Percentiles rank a stretch among this genome's conserved stretches.
Conservation (phyloP, 2,113 vertebrate genomes). For the Cyanocitta stelleri region DNA sequence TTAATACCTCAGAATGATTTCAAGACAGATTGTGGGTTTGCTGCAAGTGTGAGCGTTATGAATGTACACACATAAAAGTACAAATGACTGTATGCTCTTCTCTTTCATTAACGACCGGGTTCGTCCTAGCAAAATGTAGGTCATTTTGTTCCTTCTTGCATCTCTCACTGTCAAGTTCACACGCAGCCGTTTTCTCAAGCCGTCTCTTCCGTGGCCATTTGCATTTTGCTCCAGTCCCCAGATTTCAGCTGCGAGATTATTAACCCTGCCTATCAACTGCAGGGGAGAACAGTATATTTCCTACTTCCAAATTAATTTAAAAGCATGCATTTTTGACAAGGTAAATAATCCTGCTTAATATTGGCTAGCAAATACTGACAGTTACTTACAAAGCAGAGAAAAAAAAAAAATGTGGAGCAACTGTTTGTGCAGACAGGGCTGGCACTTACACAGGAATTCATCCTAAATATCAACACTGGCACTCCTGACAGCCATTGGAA, state of each 20-base stretch:
- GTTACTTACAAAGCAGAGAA: background rate
- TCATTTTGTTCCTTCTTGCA: background rate
- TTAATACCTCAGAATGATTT: background rate
- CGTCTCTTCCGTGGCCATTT: background rate
- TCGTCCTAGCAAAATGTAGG: background rate
- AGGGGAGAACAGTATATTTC: background rate
- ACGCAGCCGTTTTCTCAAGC: background rate
- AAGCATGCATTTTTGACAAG: conserved; percentile 7
- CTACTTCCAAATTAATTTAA: background rate
- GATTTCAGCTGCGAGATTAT: background rate
- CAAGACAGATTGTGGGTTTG: background rate
- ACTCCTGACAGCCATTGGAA: background rate
- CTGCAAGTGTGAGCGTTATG: background rate
- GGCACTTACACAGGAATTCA: background rate
- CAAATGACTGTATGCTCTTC: background rate
- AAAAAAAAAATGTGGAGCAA: background rate
- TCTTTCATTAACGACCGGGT: background rate
- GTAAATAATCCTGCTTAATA: conserved; percentile 26
- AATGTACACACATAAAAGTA: background rate
- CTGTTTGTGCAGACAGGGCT: background rate
- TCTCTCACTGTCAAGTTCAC: background rate
- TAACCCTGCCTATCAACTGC: conserved; percentile 10
- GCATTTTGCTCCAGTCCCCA: background rate
- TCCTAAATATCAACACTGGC: background rate
- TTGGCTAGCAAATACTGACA: background rate